Percentiles rank a stretch among this genome's conserved stretches.
Conservation (phyloP, 2,888 invertebrate species). For the Acrobasis suavella region DNA sequence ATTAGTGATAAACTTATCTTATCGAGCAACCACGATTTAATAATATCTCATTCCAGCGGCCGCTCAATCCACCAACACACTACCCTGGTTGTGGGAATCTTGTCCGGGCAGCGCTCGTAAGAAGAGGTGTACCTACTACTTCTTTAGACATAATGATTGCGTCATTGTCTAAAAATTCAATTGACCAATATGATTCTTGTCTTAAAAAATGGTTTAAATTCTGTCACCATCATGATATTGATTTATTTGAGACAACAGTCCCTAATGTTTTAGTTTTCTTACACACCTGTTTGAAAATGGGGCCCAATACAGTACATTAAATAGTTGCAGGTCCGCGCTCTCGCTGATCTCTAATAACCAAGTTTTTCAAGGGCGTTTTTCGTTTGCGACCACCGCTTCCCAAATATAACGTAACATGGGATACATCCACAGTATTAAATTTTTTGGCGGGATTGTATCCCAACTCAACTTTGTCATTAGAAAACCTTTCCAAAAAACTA, state of each 20-base stretch:
- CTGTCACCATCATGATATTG: not conserved
- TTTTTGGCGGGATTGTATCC: not conserved
- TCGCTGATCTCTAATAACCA: not conserved
- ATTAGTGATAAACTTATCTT: not conserved
- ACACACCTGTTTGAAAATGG: not conserved
- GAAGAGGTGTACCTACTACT: not conserved
- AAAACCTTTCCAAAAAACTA: not conserved
- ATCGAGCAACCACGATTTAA: not conserved
- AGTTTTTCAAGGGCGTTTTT: not conserved
- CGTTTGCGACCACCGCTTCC: not conserved
- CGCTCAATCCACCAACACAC: not conserved
- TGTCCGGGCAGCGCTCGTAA: not conserved
- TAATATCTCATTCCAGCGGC: not conserved
- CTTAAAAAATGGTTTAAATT: too few relatives aligned
- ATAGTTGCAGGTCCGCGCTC: not conserved
- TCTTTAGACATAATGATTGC: constrained; percentile 1
- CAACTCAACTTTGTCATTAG: not conserved
- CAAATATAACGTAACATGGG: not conserved
- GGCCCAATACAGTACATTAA: not conserved
- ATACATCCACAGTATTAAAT: not conserved
- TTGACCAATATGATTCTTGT: too few relatives aligned
- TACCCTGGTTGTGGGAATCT: constrained; percentile 2
- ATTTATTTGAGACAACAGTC: not conserved
- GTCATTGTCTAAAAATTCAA: not conserved
- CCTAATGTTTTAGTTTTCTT: not conserved